Conservation (phyloP, 2,797 vertebrate genomes). For the Crax fasciolata region DNA sequence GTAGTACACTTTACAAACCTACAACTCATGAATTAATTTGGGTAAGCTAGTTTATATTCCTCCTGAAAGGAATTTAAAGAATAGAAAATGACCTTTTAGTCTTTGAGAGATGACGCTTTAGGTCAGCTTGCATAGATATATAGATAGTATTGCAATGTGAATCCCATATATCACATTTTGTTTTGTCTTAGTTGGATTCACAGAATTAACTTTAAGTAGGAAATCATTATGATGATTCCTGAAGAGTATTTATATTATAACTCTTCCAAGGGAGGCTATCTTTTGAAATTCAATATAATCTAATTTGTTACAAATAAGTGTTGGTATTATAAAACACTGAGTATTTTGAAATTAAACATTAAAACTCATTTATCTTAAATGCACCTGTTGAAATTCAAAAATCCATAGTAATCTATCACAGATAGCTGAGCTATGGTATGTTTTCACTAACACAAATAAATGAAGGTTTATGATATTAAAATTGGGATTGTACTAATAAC, state of each 20-base stretch:
- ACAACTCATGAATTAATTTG: constrained; percentile 8
- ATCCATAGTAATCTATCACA: constrained; percentile 65
- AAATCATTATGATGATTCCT: constrained; percentile 4
- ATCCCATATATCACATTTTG: not conserved
- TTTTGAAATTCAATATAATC: constrained; percentile 53
- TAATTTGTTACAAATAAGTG: constrained; percentile 72
- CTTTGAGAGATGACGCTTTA: not conserved
- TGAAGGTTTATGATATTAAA: constrained; percentile 16
- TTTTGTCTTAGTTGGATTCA: constrained; percentile 1
- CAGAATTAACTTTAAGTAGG: not conserved
- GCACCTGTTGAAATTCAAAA: constrained; percentile 51
- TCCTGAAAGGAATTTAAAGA: constrained; percentile 17
- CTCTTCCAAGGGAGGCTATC: constrained; percentile 27
- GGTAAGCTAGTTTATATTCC: not conserved
- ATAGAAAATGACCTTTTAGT: not conserved
- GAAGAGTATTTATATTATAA: constrained; percentile 32
- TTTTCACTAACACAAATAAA: constrained; percentile 53
- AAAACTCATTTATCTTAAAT: constrained; percentile 71
- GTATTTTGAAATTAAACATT: constrained; percentile 66
- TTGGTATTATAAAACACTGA: constrained; percentile 39
- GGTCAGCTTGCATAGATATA: not conserved
- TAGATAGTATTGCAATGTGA: not conserved
- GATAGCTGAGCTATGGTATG: constrained; percentile 29
- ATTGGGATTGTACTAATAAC: constrained; percentile 32
- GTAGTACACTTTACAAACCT: not conserved